Percentiles rank a stretch among this genome's conserved stretches.
phyloP scores from a whole-genome alignment of 2,888 invertebrate genomes.

The Sylvicola cinctus region DNA sequence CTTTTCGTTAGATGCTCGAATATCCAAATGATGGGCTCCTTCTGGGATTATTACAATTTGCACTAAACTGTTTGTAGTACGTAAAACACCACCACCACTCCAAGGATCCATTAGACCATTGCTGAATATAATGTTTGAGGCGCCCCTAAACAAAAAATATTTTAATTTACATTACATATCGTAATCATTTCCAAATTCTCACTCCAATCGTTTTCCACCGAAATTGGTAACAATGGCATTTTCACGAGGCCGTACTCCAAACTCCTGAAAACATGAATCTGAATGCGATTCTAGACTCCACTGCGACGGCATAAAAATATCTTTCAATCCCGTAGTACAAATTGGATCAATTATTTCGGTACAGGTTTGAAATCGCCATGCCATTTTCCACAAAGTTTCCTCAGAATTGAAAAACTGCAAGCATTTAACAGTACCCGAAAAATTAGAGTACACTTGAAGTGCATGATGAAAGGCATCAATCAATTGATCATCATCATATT shows the following conservation, averaged over 20 bases:
- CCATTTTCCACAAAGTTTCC: slow-evolving; percentile 36
- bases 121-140: slow-evolving; percentile 57
- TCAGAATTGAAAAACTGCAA: slow-evolving; percentile 39
- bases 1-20: slow-evolving; percentile 29
- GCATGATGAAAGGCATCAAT: slow-evolving; percentile 41
- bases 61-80: slow-evolving; percentile 41
- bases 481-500: slow-evolving; percentile 8
- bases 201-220: slow-evolving; percentile 52
- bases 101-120: slow-evolving; percentile 77
- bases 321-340: slow-evolving; percentile 52
- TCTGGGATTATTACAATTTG: slow-evolving; percentile 54
- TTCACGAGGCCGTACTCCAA: slow-evolving; percentile 42
- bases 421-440: slow-evolving; percentile 49
- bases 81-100: slow-evolving; percentile 65
- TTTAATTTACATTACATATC: slow-evolving; percentile 23
- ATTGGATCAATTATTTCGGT: slow-evolving; percentile 96
- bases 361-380: slow-evolving; percentile 79
- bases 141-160: slow-evolving; percentile 18
- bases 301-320: slow-evolving; percentile 59
- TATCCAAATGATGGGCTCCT: slow-evolving; percentile 72
- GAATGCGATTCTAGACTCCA: slow-evolving; percentile 54
- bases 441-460: slow-evolving; percentile 61
- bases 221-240: slow-evolving; percentile 52
- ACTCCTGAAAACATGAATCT: slow-evolving; percentile 45
- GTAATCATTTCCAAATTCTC: slow-evolving; percentile 29